A percentile compares a stretch with the other conserved stretches of the same genome.
Evolutionary conservation across 2,888 invertebrate genomes (phyloP).

Genomic region (Spisula subtruncata): DNA sequence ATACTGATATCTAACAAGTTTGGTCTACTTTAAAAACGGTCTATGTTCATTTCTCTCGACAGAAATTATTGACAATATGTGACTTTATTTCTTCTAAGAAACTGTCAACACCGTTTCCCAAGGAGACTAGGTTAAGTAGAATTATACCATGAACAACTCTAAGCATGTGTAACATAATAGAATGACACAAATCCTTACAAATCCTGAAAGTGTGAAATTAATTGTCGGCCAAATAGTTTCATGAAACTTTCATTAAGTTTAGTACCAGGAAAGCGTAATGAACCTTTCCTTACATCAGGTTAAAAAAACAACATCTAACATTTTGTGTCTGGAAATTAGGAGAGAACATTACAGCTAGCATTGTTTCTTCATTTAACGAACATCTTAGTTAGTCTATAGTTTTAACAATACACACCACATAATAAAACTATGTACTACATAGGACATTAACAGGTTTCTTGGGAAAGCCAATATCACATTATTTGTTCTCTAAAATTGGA

Average conservation of each 20-base stretch:
- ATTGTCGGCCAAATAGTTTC: neutral
- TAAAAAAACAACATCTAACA: neutral
- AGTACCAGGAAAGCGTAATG: neutral
- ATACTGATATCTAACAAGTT: too few species aligned
- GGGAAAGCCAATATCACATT: neutral
- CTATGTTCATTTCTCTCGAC: too few species aligned
- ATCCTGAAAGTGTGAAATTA: neutral
- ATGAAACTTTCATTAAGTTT: neutral
- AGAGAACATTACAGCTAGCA: constrained; percentile 1
- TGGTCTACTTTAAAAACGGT: too few species aligned
- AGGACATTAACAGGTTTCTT: neutral
- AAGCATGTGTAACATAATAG: too few species aligned
- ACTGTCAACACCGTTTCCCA: too few species aligned
- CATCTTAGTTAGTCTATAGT: constrained; percentile 9
- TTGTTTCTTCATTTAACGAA: neutral
- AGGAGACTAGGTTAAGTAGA: too few species aligned
- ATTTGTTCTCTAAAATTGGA: too few species aligned
- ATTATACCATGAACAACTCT: too few species aligned
- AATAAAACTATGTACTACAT: too few species aligned
- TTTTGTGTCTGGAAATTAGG: neutral
- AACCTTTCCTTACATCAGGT: neutral
- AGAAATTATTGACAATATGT: too few species aligned
- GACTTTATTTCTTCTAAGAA: too few species aligned
- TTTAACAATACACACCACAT: too few species aligned
- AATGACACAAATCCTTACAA: neutral